Percentiles rank a stretch among this genome's conserved stretches.
phyloP scores from a whole-genome alignment of 2,797 vertebrate species.

The Acipenser oxyrinchus region DNA sequence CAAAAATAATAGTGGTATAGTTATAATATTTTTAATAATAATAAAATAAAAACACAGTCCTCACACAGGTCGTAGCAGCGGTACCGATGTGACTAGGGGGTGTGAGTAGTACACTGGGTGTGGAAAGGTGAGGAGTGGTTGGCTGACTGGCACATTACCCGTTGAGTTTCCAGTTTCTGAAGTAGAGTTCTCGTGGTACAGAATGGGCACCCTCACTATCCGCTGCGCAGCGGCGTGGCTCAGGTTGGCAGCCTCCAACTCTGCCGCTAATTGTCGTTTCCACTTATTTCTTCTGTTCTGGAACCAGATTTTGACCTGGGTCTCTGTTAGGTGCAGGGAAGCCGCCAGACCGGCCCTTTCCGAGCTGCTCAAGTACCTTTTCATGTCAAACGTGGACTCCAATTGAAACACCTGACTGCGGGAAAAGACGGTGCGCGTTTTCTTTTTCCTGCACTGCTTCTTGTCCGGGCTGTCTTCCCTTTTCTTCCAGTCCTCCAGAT shows the following conservation, averaged over 20 bases:
- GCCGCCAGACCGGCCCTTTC: slow-evolving; percentile 87
- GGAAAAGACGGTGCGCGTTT: slow-evolving; percentile 93
- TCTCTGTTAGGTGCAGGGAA: slow-evolving; percentile 87
- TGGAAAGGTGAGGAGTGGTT: slow-evolving; percentile 91
- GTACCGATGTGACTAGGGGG: slow-evolving; percentile 88
- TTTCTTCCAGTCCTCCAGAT: slow-evolving; percentile 68
- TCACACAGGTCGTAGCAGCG: slow-evolving; percentile 90
- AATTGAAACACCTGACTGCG: slow-evolving; percentile 92
- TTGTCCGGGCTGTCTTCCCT: slow-evolving; percentile 77
- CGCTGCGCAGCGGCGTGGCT: slow-evolving; percentile 93
- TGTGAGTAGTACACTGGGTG: slow-evolving; percentile 93
- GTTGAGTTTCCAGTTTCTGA: slow-evolving; percentile 56
- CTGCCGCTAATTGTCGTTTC: slow-evolving; percentile 90
- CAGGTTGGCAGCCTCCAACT: slow-evolving; percentile 91
- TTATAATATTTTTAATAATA: neutral
- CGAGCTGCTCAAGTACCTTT: slow-evolving; percentile 95
- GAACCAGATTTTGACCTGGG: slow-evolving; percentile 97
- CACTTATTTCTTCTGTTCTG: slow-evolving; percentile 96
- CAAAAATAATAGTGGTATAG: slow-evolving; percentile 22
- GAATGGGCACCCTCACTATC: slow-evolving; percentile 92
- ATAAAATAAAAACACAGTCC: neutral
- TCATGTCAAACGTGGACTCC: slow-evolving; percentile 97
- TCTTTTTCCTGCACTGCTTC: slow-evolving; percentile 93
- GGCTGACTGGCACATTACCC: slow-evolving; percentile 74
- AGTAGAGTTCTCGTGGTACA: slow-evolving; percentile 88